Base-by-base conservation (phyloP, 2,797 vertebrate species). In the Pogonophryne albipinna region DNA sequence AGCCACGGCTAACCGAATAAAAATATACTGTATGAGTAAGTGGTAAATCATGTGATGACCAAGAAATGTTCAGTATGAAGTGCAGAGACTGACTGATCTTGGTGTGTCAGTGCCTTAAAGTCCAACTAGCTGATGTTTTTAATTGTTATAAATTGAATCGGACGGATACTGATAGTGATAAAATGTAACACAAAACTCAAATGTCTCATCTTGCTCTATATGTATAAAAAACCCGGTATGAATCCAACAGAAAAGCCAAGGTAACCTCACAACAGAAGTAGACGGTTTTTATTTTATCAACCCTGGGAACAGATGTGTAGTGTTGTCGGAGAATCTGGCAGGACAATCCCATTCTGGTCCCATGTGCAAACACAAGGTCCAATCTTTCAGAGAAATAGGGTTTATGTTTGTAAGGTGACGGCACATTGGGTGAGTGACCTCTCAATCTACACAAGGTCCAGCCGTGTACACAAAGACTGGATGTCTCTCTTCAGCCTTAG, bases 331-430 rank as follows among this genome's bases (percentile, higher is more conserved):
- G 64, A 56, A 57, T 82, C 76, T 77, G 78, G 49, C 52, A 78
- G 10, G 38, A 82, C 64, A 77, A 88, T 80, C 74, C 72, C 63
- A 58, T 69, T 81, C 82, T 83, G 83, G 82, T 82, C 74, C 79
- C 86, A 84, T 90, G 89, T 88, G 88, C 92, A 93, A 94, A 93
- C 89, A 93, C 83, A 83, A 87, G 80, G 90, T 82, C 84, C 90
- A 92, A 93, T 94, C 85, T 93, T 74, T 87, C 81, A 76, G 60
- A 91, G 90, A 92, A 92, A 94, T 91, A 66, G 91, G 79, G 84
- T 93, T 89, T 91, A 78, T 92, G 86, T 93, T 92, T 93, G 91
- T 91, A 67, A 74, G 80, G 90, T 91, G 87, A 84, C 78, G 49
- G 79, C 63, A 66, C 79, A 80, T 49, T 16, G 71, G 71, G 47